Evolutionary conservation across 2,797 vertebrate species (phyloP).

Genomic region (Fundulus diaphanus): DNA sequence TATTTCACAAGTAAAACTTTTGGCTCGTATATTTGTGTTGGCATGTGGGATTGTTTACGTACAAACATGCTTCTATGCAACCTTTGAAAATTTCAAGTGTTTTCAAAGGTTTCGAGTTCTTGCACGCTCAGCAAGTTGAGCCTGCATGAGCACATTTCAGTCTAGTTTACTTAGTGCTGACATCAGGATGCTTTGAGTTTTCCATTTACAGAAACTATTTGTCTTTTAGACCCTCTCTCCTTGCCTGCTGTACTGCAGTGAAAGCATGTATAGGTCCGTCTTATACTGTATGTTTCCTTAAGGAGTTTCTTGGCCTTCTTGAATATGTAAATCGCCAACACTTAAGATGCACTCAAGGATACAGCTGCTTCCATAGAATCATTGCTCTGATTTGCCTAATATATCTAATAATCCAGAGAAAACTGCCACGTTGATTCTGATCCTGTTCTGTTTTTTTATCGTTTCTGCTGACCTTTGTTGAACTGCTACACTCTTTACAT

Average conservation of each 20-base stretch:
- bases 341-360: too few relatives aligned
- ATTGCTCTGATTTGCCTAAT: too few relatives aligned
- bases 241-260: not conserved
- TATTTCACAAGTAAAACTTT: not conserved
- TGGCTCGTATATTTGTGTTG: not conserved
- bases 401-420: too few relatives aligned
- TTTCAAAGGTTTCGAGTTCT: not conserved
- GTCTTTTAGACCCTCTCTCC: not conserved
- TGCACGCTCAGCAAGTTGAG: not conserved
- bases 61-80: too few relatives aligned
- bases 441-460: not conserved
- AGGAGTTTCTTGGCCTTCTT: too few relatives aligned
- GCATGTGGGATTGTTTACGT: not conserved
- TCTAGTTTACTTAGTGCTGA: too few relatives aligned
- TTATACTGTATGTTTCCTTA: too few relatives aligned
- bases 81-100: not conserved
- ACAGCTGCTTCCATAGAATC: too few relatives aligned
- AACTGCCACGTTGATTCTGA: too few relatives aligned
- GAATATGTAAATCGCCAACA: too few relatives aligned
- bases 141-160: not conserved
- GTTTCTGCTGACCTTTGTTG: not conserved
- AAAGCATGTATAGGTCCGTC: not conserved
- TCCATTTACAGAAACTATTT: not conserved
- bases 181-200: too few relatives aligned
- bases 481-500: not conserved